Conservation (phyloP, 2,113 vertebrate species). For the Elaphurus davidianus region DNA sequence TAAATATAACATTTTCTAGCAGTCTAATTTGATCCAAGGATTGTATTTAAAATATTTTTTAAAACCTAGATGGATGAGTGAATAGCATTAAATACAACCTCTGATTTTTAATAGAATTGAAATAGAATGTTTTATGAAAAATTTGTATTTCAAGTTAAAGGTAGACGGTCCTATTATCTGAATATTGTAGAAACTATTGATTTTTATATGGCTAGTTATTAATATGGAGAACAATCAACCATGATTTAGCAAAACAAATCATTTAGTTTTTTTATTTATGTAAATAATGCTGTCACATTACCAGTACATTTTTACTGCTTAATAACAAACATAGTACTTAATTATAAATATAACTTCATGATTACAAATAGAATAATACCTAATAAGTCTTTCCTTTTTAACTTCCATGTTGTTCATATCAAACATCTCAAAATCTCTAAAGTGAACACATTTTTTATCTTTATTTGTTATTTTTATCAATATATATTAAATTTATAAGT, state of each 20-base stretch:
- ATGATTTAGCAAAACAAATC: background rate
- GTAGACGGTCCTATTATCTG: background rate
- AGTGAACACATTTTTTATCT: background rate
- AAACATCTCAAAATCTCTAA: background rate
- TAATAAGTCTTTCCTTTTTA: background rate
- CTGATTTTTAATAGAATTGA: background rate
- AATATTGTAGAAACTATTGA: background rate
- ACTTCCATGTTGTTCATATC: background rate
- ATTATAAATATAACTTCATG: background rate
- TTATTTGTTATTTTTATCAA: slow-evolving; percentile 9
- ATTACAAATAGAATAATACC: background rate
- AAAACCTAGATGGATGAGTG: background rate
- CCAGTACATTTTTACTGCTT: background rate
- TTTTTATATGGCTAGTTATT: slow-evolving; percentile 15
- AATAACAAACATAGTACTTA: background rate
- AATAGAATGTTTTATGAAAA: background rate
- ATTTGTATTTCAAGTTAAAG: background rate
- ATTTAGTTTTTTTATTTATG: background rate
- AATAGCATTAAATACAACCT: slow-evolving; percentile 18
- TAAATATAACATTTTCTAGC: background rate
- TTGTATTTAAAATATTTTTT: slow-evolving; percentile 41
- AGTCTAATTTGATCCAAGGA: background rate
- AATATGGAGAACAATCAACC: background rate
- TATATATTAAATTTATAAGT: background rate
- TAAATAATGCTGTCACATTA: background rate